A percentile compares a stretch with the other conserved stretches of the same genome.
Evolutionary conservation across 2,797 vertebrate species (phyloP).

Genomic region (Sphaeramia orbicularis): DNA sequence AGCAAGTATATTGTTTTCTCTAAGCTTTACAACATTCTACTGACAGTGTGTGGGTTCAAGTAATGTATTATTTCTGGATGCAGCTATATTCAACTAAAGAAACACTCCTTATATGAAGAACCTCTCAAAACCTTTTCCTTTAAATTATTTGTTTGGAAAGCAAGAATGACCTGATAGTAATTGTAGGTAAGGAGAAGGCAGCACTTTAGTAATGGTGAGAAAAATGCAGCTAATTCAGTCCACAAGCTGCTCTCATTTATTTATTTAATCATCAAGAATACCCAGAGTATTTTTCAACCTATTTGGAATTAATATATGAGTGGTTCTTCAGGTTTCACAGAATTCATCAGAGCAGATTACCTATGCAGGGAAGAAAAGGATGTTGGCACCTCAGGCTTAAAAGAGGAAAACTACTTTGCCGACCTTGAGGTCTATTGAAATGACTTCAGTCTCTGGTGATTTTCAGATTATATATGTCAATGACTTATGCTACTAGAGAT

Average conservation of each 20-base stretch:
- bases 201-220: neutral
- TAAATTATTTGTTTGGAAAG: neutral
- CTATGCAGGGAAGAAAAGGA: conserved; percentile 21
- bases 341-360: conserved; percentile 15
- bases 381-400: conserved; percentile 7
- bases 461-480: conserved; percentile 58
- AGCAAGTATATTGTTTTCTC: conserved; percentile 27
- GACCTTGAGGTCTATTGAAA: conserved; percentile 46
- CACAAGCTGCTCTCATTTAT: too few species aligned
- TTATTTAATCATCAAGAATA: too few species aligned
- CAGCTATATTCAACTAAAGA: neutral
- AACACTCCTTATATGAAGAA: neutral
- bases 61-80: neutral
- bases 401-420: conserved; percentile 21
- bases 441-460: conserved; percentile 48
- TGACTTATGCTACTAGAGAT: conserved; percentile 40
- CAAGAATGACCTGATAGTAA: too few species aligned
- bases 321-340: neutral
- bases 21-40: neutral
- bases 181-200: neutral
- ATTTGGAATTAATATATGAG: neutral
- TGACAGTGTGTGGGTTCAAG: neutral
- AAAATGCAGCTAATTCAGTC: too few species aligned
- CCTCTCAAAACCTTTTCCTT: neutral
- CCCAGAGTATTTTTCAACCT: too few species aligned